Conservation (phyloP, 2,797 vertebrate genomes). For the Anniella stebbinsi region DNA sequence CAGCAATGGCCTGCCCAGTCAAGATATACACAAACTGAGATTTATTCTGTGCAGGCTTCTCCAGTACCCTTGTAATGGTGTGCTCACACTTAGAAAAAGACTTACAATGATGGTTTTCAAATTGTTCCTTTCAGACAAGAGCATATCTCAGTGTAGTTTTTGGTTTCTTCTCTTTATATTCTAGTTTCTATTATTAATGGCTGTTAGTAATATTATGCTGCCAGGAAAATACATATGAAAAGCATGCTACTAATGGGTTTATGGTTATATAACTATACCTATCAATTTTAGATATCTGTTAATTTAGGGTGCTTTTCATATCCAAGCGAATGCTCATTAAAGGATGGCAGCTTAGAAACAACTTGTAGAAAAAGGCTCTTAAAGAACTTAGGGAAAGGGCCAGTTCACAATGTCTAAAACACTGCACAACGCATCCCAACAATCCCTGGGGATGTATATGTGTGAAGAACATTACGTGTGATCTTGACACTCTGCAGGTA, state of each 20-base stretch:
- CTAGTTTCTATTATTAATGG: neutral
- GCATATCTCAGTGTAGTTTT: neutral
- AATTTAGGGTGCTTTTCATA: constrained; percentile 1
- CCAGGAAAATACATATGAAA: neutral
- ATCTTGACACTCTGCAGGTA: neutral
- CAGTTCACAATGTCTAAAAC: neutral
- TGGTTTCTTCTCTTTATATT: neutral
- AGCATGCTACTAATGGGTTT: neutral
- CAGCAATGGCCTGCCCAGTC: neutral
- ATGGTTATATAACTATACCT: neutral
- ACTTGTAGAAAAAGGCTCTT: neutral
- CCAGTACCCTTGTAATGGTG: neutral
- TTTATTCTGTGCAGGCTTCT: neutral
- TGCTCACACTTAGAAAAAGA: neutral
- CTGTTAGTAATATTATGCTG: neutral
- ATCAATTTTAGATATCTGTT: constrained; percentile 4
- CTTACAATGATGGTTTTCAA: neutral
- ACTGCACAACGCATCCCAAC: neutral
- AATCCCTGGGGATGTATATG: neutral
- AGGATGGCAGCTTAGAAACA: neutral
- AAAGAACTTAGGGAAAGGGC: neutral
- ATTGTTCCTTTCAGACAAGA: neutral
- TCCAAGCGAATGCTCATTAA: neutral
- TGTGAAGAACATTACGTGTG: neutral
- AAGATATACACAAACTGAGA: neutral